A percentile compares a stretch with the other conserved stretches of the same genome.
Conservation (phyloP, 2,113 vertebrate genomes). For the Micromys minutus region DNA sequence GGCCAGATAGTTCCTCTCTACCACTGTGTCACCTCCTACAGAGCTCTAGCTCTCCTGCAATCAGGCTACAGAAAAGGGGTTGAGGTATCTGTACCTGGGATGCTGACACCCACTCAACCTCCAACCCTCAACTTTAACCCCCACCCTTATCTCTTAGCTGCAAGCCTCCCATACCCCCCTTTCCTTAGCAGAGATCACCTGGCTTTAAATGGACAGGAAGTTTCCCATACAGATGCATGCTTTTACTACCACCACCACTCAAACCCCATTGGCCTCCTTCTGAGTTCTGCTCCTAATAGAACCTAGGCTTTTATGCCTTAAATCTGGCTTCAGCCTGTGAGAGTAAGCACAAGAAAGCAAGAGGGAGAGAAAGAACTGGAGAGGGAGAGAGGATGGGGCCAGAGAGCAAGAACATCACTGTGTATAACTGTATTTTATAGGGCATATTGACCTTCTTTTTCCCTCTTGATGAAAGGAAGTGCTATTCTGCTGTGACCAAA, state of each 20-base stretch:
- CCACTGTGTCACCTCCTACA: neutral
- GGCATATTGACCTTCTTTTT: neutral
- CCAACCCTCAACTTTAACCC: no score
- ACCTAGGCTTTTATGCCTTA: neutral
- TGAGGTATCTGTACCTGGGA: neutral
- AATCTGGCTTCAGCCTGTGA: neutral
- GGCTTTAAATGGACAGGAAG: neutral
- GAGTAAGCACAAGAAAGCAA: neutral
- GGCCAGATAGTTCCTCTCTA: fast-evolving
- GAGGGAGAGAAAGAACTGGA: no score
- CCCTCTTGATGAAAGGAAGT: neutral
- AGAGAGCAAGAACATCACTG: neutral
- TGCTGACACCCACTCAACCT: no score
- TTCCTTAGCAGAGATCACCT: neutral
- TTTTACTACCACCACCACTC: neutral
- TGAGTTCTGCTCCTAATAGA: neutral
- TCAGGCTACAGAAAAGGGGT: neutral
- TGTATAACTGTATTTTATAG: fast-evolving
- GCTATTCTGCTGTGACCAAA: neutral
- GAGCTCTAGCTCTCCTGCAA: neutral
- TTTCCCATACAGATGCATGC: neutral
- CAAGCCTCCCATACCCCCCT: neutral
- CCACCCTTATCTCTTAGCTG: neutral
- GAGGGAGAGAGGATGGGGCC: neutral
- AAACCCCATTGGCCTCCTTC: neutral